Evolutionary conservation across 2,888 invertebrate genomes (phyloP), one percentile per base, ranked within the genome.

Genomic region (Acleris literana): DNA sequence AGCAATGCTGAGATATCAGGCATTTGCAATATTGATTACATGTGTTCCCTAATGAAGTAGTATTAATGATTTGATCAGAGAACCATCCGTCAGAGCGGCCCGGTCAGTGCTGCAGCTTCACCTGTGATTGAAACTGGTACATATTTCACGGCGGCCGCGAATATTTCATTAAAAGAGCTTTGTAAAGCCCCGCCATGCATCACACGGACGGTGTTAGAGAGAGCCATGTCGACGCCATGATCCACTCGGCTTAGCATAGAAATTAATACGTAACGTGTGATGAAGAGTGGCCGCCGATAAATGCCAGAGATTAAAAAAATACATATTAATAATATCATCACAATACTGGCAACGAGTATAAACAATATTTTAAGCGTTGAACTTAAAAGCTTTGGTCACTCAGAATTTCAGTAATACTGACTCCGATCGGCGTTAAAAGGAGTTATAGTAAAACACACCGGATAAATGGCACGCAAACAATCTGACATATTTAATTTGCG

Each of bases 101-200:
- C 46, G 80, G 81, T 78, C 76, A 79, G 76, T 76, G 74, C 76
- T 76, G 76, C 78, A 79, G 81, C 76, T 84, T 82, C 84, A 85
- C 83, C 84, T 86, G 85, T 89, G 87, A 91, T 90, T 85, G 89
- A 92, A 89, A 79, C 75, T 77, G 77, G 80, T 81, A 89, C 86
- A 87, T 79, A 81, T 83, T 87, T 83, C 86, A 85, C 82, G 85
- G 81, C 82, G 80, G 82, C 83, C 77, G 76, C 84, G 85, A 86
- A 91, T 91, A 90, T 91, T 91, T 92, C 89, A 91, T 89, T 90
- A 89, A 84, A 82, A 82, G 84, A 83, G 85, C 84, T 83, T 80
- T 78, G 83, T 79, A 81, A 81, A 81, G 83, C 86, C 82, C 73
- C 76, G 83, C 87, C 83, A 90, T 91, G 90, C 83, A 89, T 91